Conservation (phyloP, 2,888 invertebrate species). For the Tanytarsus gracilentus region DNA sequence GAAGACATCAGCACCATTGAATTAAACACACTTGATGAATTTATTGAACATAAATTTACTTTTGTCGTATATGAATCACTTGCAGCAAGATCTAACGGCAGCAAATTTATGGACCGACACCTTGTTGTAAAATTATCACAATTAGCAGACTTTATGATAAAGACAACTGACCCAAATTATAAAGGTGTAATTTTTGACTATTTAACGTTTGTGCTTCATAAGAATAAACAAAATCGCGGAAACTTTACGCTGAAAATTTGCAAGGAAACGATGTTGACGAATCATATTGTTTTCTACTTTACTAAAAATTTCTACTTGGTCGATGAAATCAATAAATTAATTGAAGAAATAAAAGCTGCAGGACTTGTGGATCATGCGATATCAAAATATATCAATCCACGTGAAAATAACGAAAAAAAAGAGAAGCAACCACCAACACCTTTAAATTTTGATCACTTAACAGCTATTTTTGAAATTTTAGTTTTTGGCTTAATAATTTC, state of each 20-base stretch:
- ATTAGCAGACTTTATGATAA: background rate
- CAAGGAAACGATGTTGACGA: background rate
- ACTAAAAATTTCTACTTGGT: background rate
- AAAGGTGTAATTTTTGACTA: background rate
- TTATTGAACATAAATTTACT: background rate
- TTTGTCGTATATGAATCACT: slow-evolving; percentile 11
- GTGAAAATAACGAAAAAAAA: background rate
- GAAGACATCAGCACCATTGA: background rate
- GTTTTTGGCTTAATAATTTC: no score
- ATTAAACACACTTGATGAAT: background rate
- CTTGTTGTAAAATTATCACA: background rate
- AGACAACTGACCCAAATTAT: background rate
- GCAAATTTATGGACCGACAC: background rate
- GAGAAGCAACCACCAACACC: background rate
- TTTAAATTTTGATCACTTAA: background rate
- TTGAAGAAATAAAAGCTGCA: background rate
- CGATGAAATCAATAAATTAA: background rate
- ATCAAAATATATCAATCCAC: background rate
- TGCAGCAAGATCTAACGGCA: background rate
- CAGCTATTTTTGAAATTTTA: background rate
- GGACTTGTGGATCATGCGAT: background rate
- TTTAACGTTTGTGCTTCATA: background rate
- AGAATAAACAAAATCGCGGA: background rate
- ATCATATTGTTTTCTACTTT: slow-evolving; percentile 4
- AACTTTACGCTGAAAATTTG: background rate